phyloP scores from a whole-genome alignment of 2,797 vertebrate species.

The Selene dorsalis region DNA sequence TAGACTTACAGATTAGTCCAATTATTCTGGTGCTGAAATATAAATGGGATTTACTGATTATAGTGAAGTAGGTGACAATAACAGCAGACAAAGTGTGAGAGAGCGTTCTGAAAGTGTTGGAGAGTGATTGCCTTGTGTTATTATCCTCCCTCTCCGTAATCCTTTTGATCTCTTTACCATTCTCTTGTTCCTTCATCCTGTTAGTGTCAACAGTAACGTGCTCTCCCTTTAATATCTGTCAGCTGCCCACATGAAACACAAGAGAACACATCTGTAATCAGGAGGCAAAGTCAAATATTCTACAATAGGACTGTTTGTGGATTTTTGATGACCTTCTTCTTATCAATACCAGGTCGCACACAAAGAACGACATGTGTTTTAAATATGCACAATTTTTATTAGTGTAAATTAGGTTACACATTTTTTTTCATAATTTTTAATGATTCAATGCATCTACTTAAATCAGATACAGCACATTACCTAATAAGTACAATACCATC shows the following conservation, averaged over 20 bases:
- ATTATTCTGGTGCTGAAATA: constrained; percentile 65
- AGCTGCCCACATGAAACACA: neutral
- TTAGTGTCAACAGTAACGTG: neutral
- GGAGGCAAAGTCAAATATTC: neutral
- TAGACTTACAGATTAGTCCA: constrained; percentile 69
- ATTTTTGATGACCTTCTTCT: neutral
- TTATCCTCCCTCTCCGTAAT: neutral
- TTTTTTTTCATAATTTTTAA: no score
- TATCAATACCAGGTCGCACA: neutral
- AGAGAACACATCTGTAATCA: neutral
- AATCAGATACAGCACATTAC: neutral
- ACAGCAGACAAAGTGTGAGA: constrained; percentile 16
- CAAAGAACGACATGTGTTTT: neutral
- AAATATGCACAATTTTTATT: no score
- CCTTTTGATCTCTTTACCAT: neutral
- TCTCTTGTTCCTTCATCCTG: neutral
- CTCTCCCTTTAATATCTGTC: neutral
- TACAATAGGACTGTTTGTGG: neutral
- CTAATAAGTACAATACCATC: neutral
- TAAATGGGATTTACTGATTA: constrained; percentile 55
- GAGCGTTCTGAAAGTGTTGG: constrained; percentile 1
- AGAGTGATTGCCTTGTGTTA: neutral
- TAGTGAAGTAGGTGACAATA: constrained; percentile 44
- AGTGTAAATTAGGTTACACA: no score
- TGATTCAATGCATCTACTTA: neutral